Evolutionary conservation across 2,888 invertebrate species (phyloP).

Genomic region (Mongoloraphidia duomilia): DNA sequence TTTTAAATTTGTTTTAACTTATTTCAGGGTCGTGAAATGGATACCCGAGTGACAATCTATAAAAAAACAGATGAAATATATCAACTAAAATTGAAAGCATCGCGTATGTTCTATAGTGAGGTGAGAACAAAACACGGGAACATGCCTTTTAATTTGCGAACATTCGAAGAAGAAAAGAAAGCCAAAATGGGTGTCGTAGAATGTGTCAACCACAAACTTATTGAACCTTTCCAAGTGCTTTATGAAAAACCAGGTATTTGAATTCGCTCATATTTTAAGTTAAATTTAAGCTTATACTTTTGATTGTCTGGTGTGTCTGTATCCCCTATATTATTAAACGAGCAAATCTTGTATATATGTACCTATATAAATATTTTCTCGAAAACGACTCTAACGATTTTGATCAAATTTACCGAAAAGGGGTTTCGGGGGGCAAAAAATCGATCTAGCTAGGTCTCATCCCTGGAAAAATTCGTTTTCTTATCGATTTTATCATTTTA

Average conservation of each 20-base stretch:
- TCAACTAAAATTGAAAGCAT: constrained; percentile 93
- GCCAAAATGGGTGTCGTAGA: constrained; percentile 96
- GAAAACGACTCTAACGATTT: too few relatives aligned
- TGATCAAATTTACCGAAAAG: too few relatives aligned
- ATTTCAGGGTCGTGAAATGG: constrained; percentile 71
- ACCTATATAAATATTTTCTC: too few relatives aligned
- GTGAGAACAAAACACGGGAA: constrained; percentile 82
- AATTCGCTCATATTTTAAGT: neutral
- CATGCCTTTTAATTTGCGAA: constrained; percentile 94
- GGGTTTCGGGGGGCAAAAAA: too few relatives aligned
- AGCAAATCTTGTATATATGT: too few relatives aligned
- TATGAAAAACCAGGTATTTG: constrained; percentile 52
- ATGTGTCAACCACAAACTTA: constrained; percentile 94
- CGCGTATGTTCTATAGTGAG: constrained; percentile 80
- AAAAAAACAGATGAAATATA: constrained; percentile 97
- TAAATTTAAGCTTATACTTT: neutral
- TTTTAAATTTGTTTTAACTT: constrained; percentile 14
- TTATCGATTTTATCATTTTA: too few relatives aligned
- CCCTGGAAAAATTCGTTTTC: too few relatives aligned
- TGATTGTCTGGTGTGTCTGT: too few relatives aligned
- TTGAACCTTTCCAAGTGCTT: constrained; percentile 94
- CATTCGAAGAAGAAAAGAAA: constrained; percentile 93
- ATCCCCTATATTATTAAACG: too few relatives aligned
- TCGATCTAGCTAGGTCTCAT: too few relatives aligned
- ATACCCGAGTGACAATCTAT: constrained; percentile 91